Conservation (phyloP, 2,113 vertebrate genomes). For the Hassar affinis region DNA sequence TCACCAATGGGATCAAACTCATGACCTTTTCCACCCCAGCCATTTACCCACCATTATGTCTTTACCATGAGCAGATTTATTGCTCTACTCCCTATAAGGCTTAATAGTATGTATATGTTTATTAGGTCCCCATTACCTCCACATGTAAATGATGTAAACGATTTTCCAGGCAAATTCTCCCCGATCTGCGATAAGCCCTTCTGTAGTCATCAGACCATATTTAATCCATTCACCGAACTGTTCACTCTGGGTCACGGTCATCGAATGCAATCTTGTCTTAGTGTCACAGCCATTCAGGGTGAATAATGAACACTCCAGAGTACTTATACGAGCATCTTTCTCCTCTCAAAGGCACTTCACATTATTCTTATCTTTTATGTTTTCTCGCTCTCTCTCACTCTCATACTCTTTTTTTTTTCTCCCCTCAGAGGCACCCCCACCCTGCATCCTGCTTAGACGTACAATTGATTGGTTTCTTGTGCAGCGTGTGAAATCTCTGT, state of each 20-base stretch:
- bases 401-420: background rate
- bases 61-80: background rate
- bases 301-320: constrained; percentile 25
- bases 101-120: too few species aligned
- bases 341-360: constrained; percentile 1
- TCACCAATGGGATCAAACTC: background rate
- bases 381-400: too few species aligned
- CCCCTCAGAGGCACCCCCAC: background rate
- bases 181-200: background rate
- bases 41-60: constrained; percentile 2
- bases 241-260: background rate
- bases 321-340: constrained; percentile 23
- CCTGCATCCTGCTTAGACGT: constrained; percentile 57
- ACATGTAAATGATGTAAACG: background rate
- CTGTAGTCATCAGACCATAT: constrained; percentile 13
- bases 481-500: constrained; percentile 65
- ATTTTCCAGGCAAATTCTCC: background rate
- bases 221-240: background rate
- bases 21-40: constrained; percentile 4
- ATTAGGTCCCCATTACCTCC: too few species aligned
- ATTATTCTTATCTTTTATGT: constrained; percentile 4
- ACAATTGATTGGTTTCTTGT: constrained; percentile 87
- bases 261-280: background rate
- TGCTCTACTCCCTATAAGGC: background rate
- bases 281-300: constrained; percentile 7